phyloP scores from a whole-genome alignment of 2,113 vertebrate genomes.

The Notothenia rossii region DNA sequence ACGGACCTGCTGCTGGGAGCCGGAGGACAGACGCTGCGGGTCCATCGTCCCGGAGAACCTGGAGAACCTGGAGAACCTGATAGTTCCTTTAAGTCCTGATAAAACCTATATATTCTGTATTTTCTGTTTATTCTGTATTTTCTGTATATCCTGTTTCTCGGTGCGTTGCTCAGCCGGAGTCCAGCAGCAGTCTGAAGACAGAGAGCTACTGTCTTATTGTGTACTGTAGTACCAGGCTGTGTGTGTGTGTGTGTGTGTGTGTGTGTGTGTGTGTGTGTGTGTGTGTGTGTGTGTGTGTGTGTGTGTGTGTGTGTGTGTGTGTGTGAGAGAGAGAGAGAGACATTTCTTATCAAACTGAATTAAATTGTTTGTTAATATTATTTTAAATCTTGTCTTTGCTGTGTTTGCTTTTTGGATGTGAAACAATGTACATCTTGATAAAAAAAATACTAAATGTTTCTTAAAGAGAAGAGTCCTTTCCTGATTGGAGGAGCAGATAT shows the following conservation, averaged over 20 bases:
- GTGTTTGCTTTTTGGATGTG: too few species aligned
- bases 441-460: too few species aligned
- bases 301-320: not conserved
- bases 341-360: too few species aligned
- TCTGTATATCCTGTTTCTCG: too few species aligned
- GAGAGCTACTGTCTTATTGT: constrained; percentile 73
- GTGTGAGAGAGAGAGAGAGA: not conserved
- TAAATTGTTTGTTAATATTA: too few species aligned
- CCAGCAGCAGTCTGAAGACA: constrained; percentile 55
- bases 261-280: constrained; percentile 16
- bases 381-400: too few species aligned
- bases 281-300: constrained; percentile 23
- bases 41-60: constrained; percentile 71
- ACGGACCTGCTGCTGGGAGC: constrained; percentile 66
- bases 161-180: constrained; percentile 47
- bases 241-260: constrained; percentile 29
- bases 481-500: too few species aligned
- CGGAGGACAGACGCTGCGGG: constrained; percentile 59
- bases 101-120: not conserved
- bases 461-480: too few species aligned
- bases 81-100: not conserved
- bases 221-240: constrained; percentile 76
- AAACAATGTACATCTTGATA: too few species aligned
- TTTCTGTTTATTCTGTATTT: too few species aligned
- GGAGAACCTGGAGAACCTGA: not conserved